Evolutionary conservation across 2,888 invertebrate genomes (phyloP).

Genomic region (Microctonus brassicae): DNA sequence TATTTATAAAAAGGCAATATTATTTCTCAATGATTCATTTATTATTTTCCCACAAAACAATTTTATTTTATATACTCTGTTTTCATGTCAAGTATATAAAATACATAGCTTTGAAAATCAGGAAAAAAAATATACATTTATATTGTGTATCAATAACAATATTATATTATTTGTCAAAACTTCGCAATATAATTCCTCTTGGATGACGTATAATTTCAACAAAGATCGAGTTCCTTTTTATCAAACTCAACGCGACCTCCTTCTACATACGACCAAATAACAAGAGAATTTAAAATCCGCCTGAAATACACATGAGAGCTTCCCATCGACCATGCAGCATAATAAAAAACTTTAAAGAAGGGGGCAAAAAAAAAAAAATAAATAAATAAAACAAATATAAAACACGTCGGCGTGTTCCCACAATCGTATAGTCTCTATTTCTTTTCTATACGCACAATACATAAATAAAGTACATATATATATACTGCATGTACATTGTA

Average conservation of each 20-base stretch:
- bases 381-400: slow-evolving; percentile 7
- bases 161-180: slow-evolving; percentile 29
- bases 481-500: too few species aligned
- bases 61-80: too few species aligned
- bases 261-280: background rate
- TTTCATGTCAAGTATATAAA: too few species aligned
- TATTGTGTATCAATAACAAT: slow-evolving; percentile 23
- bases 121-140: too few species aligned
- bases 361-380: background rate
- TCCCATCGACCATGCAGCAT: slow-evolving; percentile 20
- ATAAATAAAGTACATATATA: too few species aligned
- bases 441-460: slow-evolving; percentile 31
- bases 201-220: slow-evolving; percentile 32
- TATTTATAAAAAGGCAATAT: background rate
- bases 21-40: too few species aligned
- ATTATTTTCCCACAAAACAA: too few species aligned
- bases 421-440: slow-evolving; percentile 35
- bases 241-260: background rate
- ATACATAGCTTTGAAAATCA: too few species aligned
- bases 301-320: slow-evolving; percentile 11
- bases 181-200: slow-evolving; percentile 27
- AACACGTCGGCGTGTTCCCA: slow-evolving; percentile 33
- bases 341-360: slow-evolving; percentile 1
- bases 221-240: slow-evolving; percentile 29
- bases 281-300: slow-evolving; percentile 26